These are phyloP conservation scores for Potamilus streckersoni DNA, from an alignment of 1,140 invertebrate genomes.

Conservation along the genomic window DNA sequence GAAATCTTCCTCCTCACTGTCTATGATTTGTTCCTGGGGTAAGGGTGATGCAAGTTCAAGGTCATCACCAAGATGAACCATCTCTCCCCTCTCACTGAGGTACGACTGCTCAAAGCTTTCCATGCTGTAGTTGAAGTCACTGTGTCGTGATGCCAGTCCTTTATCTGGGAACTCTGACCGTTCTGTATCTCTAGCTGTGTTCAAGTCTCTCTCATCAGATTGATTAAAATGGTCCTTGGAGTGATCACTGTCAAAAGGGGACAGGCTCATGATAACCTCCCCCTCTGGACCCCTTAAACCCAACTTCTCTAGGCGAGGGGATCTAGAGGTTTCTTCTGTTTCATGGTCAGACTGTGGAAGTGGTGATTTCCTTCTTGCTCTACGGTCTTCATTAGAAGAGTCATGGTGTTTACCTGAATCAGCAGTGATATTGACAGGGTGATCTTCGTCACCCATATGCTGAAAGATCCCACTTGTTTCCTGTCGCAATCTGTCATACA, in stretches of 20 bases:
- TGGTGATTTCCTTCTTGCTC: background rate
- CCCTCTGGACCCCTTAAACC: constrained; percentile 18
- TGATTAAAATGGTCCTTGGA: background rate
- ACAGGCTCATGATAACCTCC: constrained; percentile 26
- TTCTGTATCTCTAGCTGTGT: background rate
- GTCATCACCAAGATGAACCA: constrained; percentile 48
- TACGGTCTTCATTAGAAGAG: background rate
- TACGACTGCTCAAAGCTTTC: constrained; percentile 58
- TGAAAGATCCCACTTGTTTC: constrained; percentile 49
- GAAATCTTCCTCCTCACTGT: constrained; percentile 50
- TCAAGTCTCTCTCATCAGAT: constrained; percentile 5
- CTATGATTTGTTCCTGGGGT: constrained; percentile 32
- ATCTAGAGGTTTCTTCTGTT: background rate
- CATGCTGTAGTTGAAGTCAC: constrained; percentile 58
- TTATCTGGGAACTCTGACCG: constrained; percentile 13
- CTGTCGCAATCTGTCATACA: constrained; percentile 48
- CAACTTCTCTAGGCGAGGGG: constrained; percentile 5
- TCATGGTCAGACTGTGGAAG: constrained; percentile 2
- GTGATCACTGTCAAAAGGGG: constrained; percentile 20
- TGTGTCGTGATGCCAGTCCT: constrained; percentile 34
- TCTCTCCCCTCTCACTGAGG: constrained; percentile 52
- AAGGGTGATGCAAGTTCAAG: constrained; percentile 34
- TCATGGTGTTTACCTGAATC: constrained; percentile 7
- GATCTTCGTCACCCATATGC: constrained; percentile 26
- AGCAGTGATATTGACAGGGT: constrained; percentile 13